phyloP scores from a whole-genome alignment of 2,113 vertebrate genomes.

The Triplophysa tibetana region DNA sequence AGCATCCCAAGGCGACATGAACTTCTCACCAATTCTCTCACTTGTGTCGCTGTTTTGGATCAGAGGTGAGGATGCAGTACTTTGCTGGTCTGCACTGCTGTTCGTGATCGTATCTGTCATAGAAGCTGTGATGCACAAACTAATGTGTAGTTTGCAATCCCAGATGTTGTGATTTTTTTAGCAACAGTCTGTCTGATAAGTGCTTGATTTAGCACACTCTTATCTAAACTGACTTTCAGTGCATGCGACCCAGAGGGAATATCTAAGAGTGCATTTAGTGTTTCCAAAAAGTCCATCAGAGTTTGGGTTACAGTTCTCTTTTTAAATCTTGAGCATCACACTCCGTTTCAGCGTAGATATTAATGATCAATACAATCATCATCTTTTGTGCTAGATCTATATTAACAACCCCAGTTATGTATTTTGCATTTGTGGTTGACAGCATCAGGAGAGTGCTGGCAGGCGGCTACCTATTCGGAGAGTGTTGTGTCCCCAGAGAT shows the following conservation, averaged over 20 bases:
- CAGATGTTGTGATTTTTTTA: too few species aligned
- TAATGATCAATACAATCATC: background rate
- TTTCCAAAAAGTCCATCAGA: too few species aligned
- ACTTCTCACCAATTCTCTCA: slow-evolving; percentile 13
- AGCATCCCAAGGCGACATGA: slow-evolving; percentile 33
- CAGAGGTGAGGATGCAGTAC: slow-evolving; percentile 45
- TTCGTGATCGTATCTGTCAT: background rate
- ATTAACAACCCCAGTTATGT: background rate
- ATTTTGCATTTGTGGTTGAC: slow-evolving; percentile 65
- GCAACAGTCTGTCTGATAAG: too few species aligned
- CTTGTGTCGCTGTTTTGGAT: slow-evolving; percentile 32
- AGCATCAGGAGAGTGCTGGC: slow-evolving; percentile 78
- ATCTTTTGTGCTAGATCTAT: background rate
- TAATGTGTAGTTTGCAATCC: too few species aligned
- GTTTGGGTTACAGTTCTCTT: too few species aligned
- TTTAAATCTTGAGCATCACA: background rate
- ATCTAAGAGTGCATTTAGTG: too few species aligned
- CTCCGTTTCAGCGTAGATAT: background rate
- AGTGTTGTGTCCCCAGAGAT: slow-evolving; percentile 81
- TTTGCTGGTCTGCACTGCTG: background rate
- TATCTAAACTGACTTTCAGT: too few species aligned
- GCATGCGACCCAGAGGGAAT: too few species aligned
- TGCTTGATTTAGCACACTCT: too few species aligned
- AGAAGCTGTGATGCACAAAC: too few species aligned
- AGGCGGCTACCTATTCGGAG: slow-evolving; percentile 76